Conservation (phyloP, 2,113 vertebrate species). For the Zingel zingel region DNA sequence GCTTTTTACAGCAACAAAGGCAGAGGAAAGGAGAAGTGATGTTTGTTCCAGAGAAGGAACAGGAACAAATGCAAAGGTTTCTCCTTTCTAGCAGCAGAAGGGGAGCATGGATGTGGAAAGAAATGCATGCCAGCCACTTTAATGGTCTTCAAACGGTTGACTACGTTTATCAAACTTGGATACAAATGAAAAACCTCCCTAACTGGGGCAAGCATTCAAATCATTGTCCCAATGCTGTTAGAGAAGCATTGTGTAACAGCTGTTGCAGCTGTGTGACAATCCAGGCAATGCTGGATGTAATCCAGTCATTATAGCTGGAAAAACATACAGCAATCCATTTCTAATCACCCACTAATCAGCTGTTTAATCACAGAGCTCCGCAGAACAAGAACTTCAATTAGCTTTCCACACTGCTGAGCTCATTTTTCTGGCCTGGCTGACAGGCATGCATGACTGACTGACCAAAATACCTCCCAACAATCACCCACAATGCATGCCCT, state of each 20-base stretch:
- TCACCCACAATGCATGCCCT: background rate
- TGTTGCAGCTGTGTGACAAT: background rate
- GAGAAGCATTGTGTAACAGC: constrained; percentile 31
- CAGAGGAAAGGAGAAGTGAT: background rate
- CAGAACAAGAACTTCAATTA: constrained; percentile 33
- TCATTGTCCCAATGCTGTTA: constrained; percentile 17
- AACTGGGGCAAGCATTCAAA: background rate
- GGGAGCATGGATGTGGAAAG: background rate
- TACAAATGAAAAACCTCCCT: constrained; percentile 1
- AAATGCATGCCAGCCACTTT: background rate
- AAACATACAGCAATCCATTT: constrained; percentile 49
- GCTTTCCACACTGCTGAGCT: constrained; percentile 62
- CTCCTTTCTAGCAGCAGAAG: background rate
- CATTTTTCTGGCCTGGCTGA: constrained; percentile 49
- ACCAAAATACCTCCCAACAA: constrained; percentile 53
- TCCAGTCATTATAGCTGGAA: constrained; percentile 36
- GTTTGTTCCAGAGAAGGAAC: background rate
- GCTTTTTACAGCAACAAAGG: background rate
- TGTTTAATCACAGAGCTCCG: constrained; percentile 55
- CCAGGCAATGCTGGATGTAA: constrained; percentile 11
- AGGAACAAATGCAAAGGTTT: background rate
- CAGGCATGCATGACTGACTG: constrained; percentile 62
- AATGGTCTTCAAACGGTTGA: background rate
- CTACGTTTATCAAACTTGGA: constrained; percentile 6
- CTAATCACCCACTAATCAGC: constrained; percentile 61